Evolutionary conservation across 2,113 vertebrate species (phyloP).

Genomic region (Gyps fulvus): DNA sequence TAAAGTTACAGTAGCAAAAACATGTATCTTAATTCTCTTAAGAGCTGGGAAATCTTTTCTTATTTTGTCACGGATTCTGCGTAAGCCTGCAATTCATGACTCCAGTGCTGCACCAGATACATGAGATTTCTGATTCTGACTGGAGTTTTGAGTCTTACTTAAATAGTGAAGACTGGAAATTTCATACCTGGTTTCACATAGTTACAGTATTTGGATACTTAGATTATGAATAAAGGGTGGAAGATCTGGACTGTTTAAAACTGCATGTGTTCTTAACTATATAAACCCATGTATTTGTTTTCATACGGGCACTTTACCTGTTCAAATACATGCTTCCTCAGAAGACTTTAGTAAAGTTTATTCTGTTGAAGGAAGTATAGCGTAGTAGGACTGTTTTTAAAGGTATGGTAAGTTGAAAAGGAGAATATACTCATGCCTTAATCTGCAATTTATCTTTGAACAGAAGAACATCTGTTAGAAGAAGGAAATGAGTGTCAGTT

Average conservation of each 20-base stretch:
- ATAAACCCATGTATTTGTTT: neutral
- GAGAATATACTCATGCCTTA: neutral
- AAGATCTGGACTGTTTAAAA: neutral
- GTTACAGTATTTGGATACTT: neutral
- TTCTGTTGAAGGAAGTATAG: neutral
- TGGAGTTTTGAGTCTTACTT: neutral
- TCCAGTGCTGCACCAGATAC: neutral
- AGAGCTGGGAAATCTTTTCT: neutral
- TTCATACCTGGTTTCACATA: neutral
- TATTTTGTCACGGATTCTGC: neutral
- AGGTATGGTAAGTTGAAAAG: neutral
- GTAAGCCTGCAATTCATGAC: neutral
- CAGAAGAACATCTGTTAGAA: neutral
- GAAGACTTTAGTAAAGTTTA: neutral
- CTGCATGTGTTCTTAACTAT: neutral
- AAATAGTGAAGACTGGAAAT: neutral
- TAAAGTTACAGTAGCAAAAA: conserved; percentile 19
- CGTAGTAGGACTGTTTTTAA: neutral
- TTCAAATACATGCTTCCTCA: neutral
- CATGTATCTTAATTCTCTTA: neutral
- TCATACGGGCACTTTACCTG: neutral
- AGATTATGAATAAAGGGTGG: neutral
- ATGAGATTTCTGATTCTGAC: neutral
- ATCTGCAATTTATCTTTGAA: neutral
- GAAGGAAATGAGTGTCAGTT: neutral